Evolutionary conservation across 2,797 vertebrate species (phyloP), one percentile per base, ranked within the genome.

Genomic region (Parauchenoglanis punctatus): DNA sequence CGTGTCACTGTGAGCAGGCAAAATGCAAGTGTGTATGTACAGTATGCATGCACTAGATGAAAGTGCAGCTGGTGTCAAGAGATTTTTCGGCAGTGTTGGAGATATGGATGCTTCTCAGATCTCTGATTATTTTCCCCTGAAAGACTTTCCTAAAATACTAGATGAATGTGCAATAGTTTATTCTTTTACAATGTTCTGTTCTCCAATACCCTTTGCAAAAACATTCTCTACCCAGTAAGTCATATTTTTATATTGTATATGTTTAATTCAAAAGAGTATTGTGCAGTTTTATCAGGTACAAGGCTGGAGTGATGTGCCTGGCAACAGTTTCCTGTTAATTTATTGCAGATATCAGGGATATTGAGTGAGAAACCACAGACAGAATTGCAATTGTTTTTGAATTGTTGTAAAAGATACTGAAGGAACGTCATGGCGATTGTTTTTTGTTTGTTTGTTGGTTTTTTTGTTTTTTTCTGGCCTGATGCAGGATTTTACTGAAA

Each of bases 161-260:
- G 91, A 91, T 92, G 78, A 91, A 93, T 93, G 92, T 95, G 93
- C 94, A 95, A 94, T 95, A 94, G 93, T 93, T 92, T 93, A 88
- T 93, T 93, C 92, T 92, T 92, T 91, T 92, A 92, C 86, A 87
- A 89, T 54, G 87, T 89, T 89, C 88, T 70, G 44, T 88, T 91
- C 87, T 91, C 81, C 85, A 56, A 85, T 87, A 92, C 89, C 90
- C 84, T 91, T 88, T 89, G 88, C 87, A 90, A 91, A 54, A 88
- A 91, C 86, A 92, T 90, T 91, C 88, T 91, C 92, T 89, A 90
- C 91, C 91, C 92, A 92, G 92, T 93, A 92, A 93, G 90, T 93
- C 86, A 91, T 93, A 94, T 94, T 94, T 95, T 94, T 94, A 92
- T 93, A 93, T 92, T 89, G 91, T 93, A 89, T 85, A 87, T 78